phyloP scores from a whole-genome alignment of 1,140 invertebrate genomes.

The Vanessa atalanta region DNA sequence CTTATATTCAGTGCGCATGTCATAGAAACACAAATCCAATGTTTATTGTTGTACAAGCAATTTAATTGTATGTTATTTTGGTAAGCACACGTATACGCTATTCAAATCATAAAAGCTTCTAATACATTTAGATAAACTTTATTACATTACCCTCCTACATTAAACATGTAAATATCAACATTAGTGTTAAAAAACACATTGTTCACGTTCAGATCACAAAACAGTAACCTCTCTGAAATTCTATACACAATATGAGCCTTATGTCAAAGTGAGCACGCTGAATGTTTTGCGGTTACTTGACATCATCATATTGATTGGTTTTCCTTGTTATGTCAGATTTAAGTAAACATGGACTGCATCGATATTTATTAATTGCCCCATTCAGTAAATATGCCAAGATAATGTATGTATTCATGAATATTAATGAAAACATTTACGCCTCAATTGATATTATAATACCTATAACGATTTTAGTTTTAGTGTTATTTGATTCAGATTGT shows the following conservation, averaged over 20 bases:
- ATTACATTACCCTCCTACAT: no score
- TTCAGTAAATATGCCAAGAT: constrained; percentile 19
- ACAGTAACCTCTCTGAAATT: background rate
- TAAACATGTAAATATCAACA: no score
- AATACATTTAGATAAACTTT: no score
- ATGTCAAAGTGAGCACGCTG: background rate
- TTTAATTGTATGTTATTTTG: no score
- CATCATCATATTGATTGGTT: constrained; percentile 12
- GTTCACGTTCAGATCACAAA: background rate
- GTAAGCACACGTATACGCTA: no score
- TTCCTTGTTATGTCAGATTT: constrained; percentile 19
- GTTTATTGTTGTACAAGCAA: no score
- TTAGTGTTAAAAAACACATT: no score
- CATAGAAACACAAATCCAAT: no score
- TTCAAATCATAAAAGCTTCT: no score
- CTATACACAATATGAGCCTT: no score
- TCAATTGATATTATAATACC: background rate
- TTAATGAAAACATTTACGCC: background rate
- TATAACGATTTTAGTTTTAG: background rate
- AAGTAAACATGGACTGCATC: background rate
- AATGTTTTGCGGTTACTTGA: constrained; percentile 16
- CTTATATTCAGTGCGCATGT: no score
- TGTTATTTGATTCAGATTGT: background rate
- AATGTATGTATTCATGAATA: constrained; percentile 11
- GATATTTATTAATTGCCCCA: constrained; percentile 15